Conservation (phyloP, 2,888 invertebrate genomes). For the Lasioglossum pauxillum region DNA sequence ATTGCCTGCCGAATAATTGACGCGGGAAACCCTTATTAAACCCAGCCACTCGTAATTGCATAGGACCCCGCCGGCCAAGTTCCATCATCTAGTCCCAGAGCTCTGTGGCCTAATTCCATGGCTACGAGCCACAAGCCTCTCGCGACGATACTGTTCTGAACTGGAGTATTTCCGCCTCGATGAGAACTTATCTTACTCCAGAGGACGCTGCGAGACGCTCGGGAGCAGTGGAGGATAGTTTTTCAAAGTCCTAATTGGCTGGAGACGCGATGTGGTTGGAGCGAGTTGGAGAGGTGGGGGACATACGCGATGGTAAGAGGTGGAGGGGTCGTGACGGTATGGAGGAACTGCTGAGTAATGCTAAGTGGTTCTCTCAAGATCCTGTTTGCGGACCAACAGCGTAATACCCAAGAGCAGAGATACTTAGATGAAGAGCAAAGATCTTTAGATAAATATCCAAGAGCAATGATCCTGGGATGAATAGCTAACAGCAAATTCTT, state of each 20-base stretch:
- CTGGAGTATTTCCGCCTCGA: not conserved
- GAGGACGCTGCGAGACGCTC: not conserved
- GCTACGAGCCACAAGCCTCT: not conserved
- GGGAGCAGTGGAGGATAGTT: not conserved
- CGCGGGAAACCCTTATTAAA: not conserved
- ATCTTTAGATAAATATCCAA: too few relatives aligned
- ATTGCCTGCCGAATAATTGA: slow-evolving; percentile 21
- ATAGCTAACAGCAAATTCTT: not conserved
- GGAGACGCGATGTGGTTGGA: not conserved
- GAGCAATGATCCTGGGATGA: not conserved
- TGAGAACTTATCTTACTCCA: not conserved
- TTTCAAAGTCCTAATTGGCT: not conserved
- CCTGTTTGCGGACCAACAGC: not conserved
- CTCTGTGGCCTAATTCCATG: not conserved
- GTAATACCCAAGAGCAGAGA: not conserved
- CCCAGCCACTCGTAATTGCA: not conserved
- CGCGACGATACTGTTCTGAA: not conserved
- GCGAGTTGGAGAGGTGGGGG: not conserved
- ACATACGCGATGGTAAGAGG: not conserved
- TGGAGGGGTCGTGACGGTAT: not conserved
- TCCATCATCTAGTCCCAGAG: not conserved
- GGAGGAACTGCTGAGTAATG: not conserved
- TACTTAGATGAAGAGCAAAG: not conserved
- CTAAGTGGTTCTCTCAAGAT: not conserved
- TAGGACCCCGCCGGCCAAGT: not conserved